Conservation (phyloP, 2,888 invertebrate genomes). For the Venustoraphidia nigricollis region DNA sequence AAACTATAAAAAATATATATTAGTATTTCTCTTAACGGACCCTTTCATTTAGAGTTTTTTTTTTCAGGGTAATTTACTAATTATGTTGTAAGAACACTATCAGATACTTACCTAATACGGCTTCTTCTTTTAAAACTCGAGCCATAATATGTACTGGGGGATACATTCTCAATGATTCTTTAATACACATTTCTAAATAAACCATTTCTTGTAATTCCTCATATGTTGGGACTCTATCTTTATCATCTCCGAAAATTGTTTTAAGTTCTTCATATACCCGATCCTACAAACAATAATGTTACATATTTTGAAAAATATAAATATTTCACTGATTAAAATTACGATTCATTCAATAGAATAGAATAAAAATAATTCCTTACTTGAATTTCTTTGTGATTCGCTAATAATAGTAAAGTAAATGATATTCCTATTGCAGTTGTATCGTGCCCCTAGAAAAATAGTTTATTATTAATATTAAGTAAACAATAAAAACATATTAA, state of each 20-base stretch:
- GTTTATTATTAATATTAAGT: conserved; percentile 11
- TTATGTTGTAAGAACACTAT: too few relatives aligned
- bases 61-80: too few relatives aligned
- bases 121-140: conserved; percentile 32
- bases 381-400: conserved; percentile 19
- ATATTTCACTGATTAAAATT: not conserved
- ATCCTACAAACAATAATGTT: not conserved
- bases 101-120: conserved; percentile 30
- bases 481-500: not conserved
- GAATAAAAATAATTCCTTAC: conserved; percentile 14
- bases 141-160: conserved; percentile 51
- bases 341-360: not conserved
- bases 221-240: not conserved
- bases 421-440: conserved; percentile 36
- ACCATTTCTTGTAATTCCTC: conserved; percentile 28
- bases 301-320: not conserved
- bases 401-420: conserved; percentile 19
- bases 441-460: conserved; percentile 39
- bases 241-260: not conserved
- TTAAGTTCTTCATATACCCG: not conserved
- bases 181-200: conserved; percentile 48
- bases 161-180: conserved; percentile 44
- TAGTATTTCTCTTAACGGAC: too few relatives aligned
- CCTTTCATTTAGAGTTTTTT: too few relatives aligned
- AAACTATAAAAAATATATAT: too few relatives aligned